Evolutionary conservation across 2,797 vertebrate species (phyloP), one percentile per base, ranked within the genome.

Genomic region (Anguilla megastoma): DNA sequence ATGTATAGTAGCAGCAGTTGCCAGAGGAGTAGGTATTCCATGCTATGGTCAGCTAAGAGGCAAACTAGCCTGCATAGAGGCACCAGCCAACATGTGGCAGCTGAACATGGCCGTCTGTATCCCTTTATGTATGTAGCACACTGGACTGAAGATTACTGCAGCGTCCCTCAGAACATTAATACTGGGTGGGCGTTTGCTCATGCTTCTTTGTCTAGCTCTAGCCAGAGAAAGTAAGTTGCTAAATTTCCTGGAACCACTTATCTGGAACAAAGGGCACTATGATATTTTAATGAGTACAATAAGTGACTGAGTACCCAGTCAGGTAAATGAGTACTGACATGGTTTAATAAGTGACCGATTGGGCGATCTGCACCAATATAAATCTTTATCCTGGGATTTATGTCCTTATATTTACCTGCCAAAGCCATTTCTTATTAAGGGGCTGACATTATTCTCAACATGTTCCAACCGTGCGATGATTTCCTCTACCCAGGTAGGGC

Each of bases 11-110:
- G 30, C 85, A 71, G 54, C 54, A 45, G 18, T 82, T 90, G 89
- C 87, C 86, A 88, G 86, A 86, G 89, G 85, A 86, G 74, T 89
- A 90, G 86, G 87, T 90, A 94, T 92, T 74, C 74, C 74, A 90
- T 88, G 87, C 89, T 91, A 87, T 54, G 85, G 90, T 90, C 88
- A 90, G n/a, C 69, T 8, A 71, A 52, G 69, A 30, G 56, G n/a
- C 76, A 12, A 1, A 66, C 63, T 66, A 66, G 21, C 21, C 14
- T 14, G 16, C 21, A 60, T 24, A 60, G 16, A 21, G 58, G 58
- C 58, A 60, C 58, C 58, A 24, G 63, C 63, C 63, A 66, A 66
- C 24, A 66, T 56, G 12, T 14, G 54, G 14, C 54, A 14, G 54
- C 2, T 56, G 18, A 63, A 2, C 60, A 63, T n/a, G 5, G 3